Conservation (phyloP, 1,140 invertebrate genomes). For the Drosophila equinoxialis region DNA sequence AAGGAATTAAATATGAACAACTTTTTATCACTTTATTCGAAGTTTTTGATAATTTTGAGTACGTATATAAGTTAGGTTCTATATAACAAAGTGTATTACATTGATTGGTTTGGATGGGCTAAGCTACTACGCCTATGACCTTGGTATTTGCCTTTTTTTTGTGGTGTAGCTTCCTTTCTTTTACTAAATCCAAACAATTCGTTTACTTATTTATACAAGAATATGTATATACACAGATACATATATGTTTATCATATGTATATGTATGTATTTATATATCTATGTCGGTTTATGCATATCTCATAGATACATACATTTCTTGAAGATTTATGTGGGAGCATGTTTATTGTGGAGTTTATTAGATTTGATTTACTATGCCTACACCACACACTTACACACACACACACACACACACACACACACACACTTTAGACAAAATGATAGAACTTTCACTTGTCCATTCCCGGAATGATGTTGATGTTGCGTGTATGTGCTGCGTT, state of each 20-base stretch:
- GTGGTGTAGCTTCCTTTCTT: neutral
- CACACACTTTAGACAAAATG: neutral
- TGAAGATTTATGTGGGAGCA: slow-evolving; percentile 71
- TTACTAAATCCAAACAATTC: slow-evolving; percentile 38
- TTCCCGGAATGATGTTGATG: slow-evolving; percentile 10
- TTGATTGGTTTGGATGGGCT: too few relatives aligned
- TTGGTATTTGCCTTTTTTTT: neutral
- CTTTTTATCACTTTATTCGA: too few relatives aligned
- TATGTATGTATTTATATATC: slow-evolving; percentile 24
- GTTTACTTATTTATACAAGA: slow-evolving; percentile 75
- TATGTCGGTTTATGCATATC: slow-evolving; percentile 43
- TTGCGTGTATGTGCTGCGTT: slow-evolving; percentile 19
- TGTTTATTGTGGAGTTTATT: slow-evolving; percentile 80
- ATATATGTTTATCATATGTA: neutral
- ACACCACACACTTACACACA: slow-evolving; percentile 16
- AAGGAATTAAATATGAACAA: too few relatives aligned
- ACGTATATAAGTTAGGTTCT: too few relatives aligned
- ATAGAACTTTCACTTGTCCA: slow-evolving; percentile 21
- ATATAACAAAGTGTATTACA: too few relatives aligned
- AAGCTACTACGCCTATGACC: neutral
- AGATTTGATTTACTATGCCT: slow-evolving; percentile 75
- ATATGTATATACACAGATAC: slow-evolving; percentile 14
- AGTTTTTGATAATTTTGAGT: too few relatives aligned
- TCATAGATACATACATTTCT: slow-evolving; percentile 46
- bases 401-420: neutral